Base-by-base conservation (phyloP, 2,797 vertebrate genomes). In the Labroides dimidiatus region DNA sequence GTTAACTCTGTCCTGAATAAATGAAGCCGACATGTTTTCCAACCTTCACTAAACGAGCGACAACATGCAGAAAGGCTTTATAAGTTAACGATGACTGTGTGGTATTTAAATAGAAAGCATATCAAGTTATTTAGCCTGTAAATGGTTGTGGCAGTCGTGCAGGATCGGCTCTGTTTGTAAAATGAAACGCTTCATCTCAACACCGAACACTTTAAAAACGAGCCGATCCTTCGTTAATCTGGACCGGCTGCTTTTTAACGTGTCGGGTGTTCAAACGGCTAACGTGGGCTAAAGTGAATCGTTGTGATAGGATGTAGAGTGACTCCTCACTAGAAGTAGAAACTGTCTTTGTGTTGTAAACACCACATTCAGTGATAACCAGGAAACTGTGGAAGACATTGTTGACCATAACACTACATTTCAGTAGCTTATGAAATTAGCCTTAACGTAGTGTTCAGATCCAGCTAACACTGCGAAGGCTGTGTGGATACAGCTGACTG, bases 391-490 rank as follows among this genome's bases (percentile, higher is more conserved):
- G 65, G 68, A 50, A 19, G 64, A 55, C 58, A 2, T 50, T 50
- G 23, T 39, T 27, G 36, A 51, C 68, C 13, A 0, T 61, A 72
- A 75, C 84, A 62, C 79, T 85, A 82, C 70, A 60, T 82, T 71
- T 84, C 47, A 67, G 81, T 66, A 72, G 77, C 77, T 89, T 56
- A 70, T 84, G 83, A 84, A 68, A 69, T 71, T 66, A 56, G 81
- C 80, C 79, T 79, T 63, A 79, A 81, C 55, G 30, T 58, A 39
- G 59, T 69, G 64, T 80, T 8, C 36, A 33, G 16, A 43, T 30
- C 12, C 50, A 54, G 44, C 69, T 48, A 53, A 68, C 78, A 59
- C 68, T 67, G 75, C 45, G 42, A 9, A 49, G 52, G 64, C 72
- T 59, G 62, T 16, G 20, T 13, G 39, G 36, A 53, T 52, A 14